phyloP scores from a whole-genome alignment of 1,140 invertebrate species.

The Hormaphis cornu region DNA sequence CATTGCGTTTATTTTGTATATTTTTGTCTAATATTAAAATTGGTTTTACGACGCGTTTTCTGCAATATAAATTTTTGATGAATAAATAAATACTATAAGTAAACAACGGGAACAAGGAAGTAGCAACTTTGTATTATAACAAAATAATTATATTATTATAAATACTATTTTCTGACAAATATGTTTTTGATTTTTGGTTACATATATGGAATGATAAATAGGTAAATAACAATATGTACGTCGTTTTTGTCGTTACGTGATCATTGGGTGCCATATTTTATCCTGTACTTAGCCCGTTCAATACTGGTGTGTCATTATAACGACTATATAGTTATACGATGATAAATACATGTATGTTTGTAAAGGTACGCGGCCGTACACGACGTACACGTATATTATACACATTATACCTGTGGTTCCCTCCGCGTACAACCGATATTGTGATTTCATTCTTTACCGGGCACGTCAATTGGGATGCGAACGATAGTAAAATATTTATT shows the following conservation, averaged over 20 bases:
- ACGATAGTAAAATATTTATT: conserved; percentile 26
- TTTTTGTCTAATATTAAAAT: too few species aligned
- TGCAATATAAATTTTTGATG: too few species aligned
- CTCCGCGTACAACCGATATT: background rate
- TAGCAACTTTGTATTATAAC: too few species aligned
- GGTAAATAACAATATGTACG: background rate
- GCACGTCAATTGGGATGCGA: conserved; percentile 22
- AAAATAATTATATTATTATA: too few species aligned
- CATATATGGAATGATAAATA: too few species aligned
- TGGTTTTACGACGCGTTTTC: too few species aligned
- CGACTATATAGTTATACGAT: background rate
- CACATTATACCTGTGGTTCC: background rate
- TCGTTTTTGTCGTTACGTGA: background rate
- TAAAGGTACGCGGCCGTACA: background rate
- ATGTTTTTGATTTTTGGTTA: too few species aligned
- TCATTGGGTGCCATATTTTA: background rate
- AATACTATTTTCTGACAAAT: too few species aligned
- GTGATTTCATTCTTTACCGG: background rate
- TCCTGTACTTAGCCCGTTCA: background rate
- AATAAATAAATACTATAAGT: too few species aligned
- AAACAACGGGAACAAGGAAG: too few species aligned
- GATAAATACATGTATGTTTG: too few species aligned
- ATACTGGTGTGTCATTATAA: background rate
- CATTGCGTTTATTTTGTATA: too few species aligned
- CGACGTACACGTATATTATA: background rate